These are phyloP conservation scores for Brachionichthys hirsutus DNA, from an alignment of 2,113 vertebrate genomes.

Conservation along the genomic window DNA sequence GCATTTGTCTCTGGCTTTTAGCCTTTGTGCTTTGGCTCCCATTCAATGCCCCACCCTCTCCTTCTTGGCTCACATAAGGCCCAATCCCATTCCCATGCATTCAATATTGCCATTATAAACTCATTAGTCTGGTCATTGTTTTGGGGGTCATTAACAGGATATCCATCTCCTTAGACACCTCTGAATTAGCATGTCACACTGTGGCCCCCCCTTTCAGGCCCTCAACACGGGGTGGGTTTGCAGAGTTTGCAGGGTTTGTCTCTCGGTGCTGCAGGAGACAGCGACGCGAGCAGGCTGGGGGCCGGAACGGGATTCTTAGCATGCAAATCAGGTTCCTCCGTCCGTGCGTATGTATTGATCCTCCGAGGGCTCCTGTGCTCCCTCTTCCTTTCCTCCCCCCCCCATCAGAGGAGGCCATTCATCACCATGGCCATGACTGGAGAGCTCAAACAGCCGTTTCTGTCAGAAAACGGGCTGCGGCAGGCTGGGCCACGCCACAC, in stretches of 20 bases:
- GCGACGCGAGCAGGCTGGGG: constrained; percentile 29
- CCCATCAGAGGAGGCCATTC: constrained; percentile 74
- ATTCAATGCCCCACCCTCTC: constrained; percentile 53
- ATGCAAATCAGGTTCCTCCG: constrained; percentile 74
- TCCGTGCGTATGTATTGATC: constrained; percentile 74
- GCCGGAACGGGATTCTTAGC: constrained; percentile 66
- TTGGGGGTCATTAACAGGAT: constrained; percentile 70
- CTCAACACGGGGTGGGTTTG: constrained; percentile 45
- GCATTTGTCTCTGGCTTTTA: constrained; percentile 64
- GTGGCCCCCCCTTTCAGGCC: constrained; percentile 52
- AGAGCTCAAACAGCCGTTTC: constrained; percentile 72
- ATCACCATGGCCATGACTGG: constrained; percentile 76
- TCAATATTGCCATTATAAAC: constrained; percentile 78
- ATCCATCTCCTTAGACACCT: constrained; percentile 73
- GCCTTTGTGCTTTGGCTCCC: constrained; percentile 62
- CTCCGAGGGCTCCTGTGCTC: constrained; percentile 70
- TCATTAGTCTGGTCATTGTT: constrained; percentile 74
- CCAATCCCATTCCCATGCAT: constrained; percentile 76
- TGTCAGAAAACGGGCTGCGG: constrained; percentile 61
- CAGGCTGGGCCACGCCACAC: constrained; percentile 33
- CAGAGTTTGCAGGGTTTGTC: constrained; percentile 57
- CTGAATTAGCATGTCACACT: constrained; percentile 68
- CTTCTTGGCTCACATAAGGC: constrained; percentile 57
- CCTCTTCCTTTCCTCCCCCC: constrained; percentile 65
- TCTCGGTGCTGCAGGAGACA: constrained; percentile 63